Evolutionary conservation across 2,888 invertebrate genomes (phyloP).

Genomic region (Polietes domitor): DNA sequence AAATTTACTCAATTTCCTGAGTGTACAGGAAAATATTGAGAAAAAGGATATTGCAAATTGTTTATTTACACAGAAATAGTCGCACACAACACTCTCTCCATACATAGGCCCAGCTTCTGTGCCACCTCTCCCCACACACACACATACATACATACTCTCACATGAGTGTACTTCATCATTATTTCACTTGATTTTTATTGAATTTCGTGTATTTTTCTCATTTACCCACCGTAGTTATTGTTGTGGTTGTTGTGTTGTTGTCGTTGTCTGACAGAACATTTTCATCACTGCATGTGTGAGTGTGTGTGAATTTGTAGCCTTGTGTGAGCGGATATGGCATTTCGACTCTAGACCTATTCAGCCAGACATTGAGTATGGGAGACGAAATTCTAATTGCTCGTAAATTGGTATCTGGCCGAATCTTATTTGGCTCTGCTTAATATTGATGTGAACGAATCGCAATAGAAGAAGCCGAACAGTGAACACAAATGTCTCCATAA

Average conservation of each 20-base stretch:
- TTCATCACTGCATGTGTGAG: not conserved
- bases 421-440: not conserved
- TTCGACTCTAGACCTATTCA: not conserved
- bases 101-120: not conserved
- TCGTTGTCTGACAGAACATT: not conserved
- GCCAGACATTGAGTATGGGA: not conserved
- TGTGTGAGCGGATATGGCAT: slow-evolving; percentile 5
- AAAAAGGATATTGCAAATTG: slow-evolving; percentile 64
- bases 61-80: slow-evolving; percentile 48
- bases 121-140: not conserved
- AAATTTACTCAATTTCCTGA: slow-evolving; percentile 67
- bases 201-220: not conserved
- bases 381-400: not conserved
- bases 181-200: slow-evolving; percentile 16
- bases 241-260: not conserved
- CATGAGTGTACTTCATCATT: not conserved
- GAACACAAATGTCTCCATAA: no score
- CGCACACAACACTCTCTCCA: not conserved
- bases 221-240: slow-evolving; percentile 7
- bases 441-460: no score
- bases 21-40: slow-evolving; percentile 58
- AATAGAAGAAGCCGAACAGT: no score
- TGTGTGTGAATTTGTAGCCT: not conserved
- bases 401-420: not conserved
- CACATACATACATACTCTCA: not conserved